Evolutionary conservation across 2,113 vertebrate species (phyloP).

Genomic region (Xiphophorus hellerii): DNA sequence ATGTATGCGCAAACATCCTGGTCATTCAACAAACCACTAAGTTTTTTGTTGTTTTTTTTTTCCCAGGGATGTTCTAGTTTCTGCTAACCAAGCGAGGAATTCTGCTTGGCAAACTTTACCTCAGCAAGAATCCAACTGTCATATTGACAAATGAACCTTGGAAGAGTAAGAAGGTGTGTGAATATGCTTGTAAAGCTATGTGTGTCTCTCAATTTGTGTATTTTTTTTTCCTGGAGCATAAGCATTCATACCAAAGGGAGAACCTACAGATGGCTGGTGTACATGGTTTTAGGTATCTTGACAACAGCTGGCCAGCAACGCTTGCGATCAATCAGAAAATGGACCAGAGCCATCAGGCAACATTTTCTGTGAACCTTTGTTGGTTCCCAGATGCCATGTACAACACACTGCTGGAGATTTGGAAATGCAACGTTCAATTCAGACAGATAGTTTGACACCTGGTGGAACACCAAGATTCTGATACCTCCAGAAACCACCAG

Average conservation of each 20-base stretch:
- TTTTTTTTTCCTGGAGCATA: slow-evolving; percentile 17
- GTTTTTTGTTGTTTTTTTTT: slow-evolving; percentile 30
- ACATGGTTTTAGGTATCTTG: slow-evolving; percentile 18
- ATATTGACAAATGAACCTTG: slow-evolving; percentile 79
- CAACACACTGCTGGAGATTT: slow-evolving; percentile 8
- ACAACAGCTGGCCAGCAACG: slow-evolving; percentile 33
- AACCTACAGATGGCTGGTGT: slow-evolving; percentile 54
- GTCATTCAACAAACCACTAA: slow-evolving; percentile 19
- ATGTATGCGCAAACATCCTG: slow-evolving; percentile 8
- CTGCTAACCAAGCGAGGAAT: slow-evolving; percentile 61
- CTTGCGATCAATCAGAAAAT: slow-evolving; percentile 45
- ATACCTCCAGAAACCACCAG: background rate
- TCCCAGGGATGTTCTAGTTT: slow-evolving; percentile 73
- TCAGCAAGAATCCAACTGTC: slow-evolving; percentile 76
- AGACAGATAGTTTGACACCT: background rate
- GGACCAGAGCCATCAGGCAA: slow-evolving; percentile 20
- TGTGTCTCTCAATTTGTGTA: slow-evolving; percentile 36
- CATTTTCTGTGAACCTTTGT: slow-evolving; percentile 8
- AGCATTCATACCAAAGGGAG: slow-evolving; percentile 24
- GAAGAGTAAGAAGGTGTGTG: slow-evolving; percentile 62
- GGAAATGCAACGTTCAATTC: slow-evolving; percentile 3
- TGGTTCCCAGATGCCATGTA: background rate
- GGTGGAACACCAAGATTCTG: background rate
- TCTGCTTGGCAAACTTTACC: slow-evolving; percentile 71
- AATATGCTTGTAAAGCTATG: slow-evolving; percentile 48